phyloP scores from a whole-genome alignment of 2,888 invertebrate species.

The Ceriagrion tenellum region DNA sequence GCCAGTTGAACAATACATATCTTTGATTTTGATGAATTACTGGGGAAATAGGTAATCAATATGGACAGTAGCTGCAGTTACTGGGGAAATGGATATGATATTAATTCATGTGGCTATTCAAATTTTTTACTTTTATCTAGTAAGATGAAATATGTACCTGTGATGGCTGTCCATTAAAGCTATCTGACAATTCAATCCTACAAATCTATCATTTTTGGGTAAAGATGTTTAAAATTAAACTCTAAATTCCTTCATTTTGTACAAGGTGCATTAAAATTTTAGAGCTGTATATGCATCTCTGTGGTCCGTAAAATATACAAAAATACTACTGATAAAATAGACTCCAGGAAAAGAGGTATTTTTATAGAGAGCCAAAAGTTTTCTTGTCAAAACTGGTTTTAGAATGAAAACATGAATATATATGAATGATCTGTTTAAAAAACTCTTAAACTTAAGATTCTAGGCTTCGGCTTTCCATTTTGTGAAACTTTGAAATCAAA shows the following conservation, averaged over 20 bases:
- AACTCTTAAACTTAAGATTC: background rate
- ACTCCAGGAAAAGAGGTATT: background rate
- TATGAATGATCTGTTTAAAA: background rate
- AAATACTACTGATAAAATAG: background rate
- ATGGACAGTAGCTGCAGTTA: background rate
- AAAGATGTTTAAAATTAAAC: background rate
- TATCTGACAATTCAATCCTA: background rate
- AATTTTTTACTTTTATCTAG: background rate
- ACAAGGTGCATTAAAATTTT: background rate
- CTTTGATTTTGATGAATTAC: too few species aligned
- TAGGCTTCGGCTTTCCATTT: background rate
- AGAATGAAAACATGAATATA: background rate
- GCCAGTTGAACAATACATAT: too few species aligned
- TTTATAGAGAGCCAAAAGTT: background rate
- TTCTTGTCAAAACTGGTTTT: background rate
- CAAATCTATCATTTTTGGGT: background rate
- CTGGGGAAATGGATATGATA: background rate
- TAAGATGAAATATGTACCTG: background rate
- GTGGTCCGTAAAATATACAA: background rate
- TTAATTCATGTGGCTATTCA: background rate
- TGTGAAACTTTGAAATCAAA: background rate
- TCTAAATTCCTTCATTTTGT: background rate
- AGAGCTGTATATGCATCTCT: background rate
- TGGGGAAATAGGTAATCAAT: background rate
- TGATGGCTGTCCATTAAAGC: background rate